A percentile compares a stretch with the other conserved stretches of the same genome.
phyloP scores from a whole-genome alignment of 2,113 vertebrate species.

The Herpailurus yagouaroundi region DNA sequence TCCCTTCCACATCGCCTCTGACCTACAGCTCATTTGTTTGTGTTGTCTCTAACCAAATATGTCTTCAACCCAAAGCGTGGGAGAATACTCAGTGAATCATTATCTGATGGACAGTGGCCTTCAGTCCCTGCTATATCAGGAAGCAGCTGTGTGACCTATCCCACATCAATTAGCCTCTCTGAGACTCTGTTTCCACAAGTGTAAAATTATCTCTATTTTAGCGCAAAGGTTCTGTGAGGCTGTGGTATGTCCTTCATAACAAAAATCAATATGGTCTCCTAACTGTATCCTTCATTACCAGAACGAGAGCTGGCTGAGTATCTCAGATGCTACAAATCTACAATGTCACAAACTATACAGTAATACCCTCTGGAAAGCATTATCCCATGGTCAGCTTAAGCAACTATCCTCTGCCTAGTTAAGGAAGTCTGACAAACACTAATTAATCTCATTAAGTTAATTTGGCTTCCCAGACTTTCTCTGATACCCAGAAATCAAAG shows the following conservation, averaged over 20 bases:
- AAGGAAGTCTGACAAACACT: not conserved
- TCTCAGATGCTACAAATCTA: not conserved
- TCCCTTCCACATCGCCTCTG: not conserved
- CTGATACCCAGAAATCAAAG: not conserved
- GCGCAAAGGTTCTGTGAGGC: not conserved
- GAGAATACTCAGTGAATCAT: not conserved
- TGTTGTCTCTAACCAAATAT: not conserved
- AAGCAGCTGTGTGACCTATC: not conserved
- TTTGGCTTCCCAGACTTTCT: not conserved
- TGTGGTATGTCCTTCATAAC: not conserved
- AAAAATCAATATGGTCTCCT: not conserved
- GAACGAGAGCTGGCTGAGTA: not conserved
- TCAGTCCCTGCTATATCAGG: not conserved
- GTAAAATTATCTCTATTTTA: not conserved
- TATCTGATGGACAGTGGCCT: not conserved
- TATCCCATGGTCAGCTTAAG: not conserved
- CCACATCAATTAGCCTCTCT: not conserved
- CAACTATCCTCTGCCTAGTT: not conserved
- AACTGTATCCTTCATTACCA: not conserved
- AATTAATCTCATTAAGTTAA: not conserved
- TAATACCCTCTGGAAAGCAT: not conserved
- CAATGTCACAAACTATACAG: not conserved
- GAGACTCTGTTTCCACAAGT: slow-evolving; percentile 21
- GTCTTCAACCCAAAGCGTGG: not conserved
- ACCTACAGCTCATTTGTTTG: slow-evolving; percentile 20